phyloP scores from a whole-genome alignment of 35 echinoderm and acorn worm genomes.

The Patiria miniata region DNA sequence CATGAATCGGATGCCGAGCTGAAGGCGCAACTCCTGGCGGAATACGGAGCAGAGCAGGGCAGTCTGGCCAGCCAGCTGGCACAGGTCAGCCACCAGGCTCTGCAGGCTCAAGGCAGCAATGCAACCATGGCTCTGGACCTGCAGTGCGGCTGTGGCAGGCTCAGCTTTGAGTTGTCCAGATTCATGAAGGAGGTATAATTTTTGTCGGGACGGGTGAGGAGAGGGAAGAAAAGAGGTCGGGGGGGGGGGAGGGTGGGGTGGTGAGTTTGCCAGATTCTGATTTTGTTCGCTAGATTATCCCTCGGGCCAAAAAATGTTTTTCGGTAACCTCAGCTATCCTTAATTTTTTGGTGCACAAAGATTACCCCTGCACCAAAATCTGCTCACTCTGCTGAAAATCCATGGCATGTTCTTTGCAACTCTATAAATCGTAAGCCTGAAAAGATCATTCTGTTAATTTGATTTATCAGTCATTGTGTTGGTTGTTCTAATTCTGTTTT shows the following conservation, averaged over 20 bases:
- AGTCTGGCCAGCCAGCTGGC: slow-evolving; percentile 34
- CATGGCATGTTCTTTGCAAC: no score
- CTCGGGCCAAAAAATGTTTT: no score
- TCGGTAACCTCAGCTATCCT: no score
- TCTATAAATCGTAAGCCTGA: no score
- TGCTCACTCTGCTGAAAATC: no score
- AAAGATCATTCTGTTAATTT: no score
- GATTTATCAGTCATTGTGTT: no score
- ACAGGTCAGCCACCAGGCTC: background rate
- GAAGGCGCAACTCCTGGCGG: background rate
- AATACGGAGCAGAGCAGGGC: slow-evolving; percentile 34
- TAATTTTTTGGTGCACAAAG: no score
- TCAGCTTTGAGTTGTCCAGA: slow-evolving; percentile 74
- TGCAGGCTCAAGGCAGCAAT: slow-evolving; percentile 33
- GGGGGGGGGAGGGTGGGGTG: background rate
- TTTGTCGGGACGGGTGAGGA: no score
- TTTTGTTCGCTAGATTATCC: background rate
- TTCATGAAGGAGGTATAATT: slow-evolving; percentile 44
- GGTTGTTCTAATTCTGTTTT: no score
- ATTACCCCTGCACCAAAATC: no score
- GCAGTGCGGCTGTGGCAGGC: slow-evolving; percentile 65
- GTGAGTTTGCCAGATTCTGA: background rate
- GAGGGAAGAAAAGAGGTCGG: no score
- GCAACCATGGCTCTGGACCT: slow-evolving; percentile 40
- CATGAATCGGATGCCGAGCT: slow-evolving; percentile 30